Percentiles rank a stretch among this genome's conserved stretches.
phyloP scores from a whole-genome alignment of 2,113 vertebrate genomes.

The Hypanus sabinus region DNA sequence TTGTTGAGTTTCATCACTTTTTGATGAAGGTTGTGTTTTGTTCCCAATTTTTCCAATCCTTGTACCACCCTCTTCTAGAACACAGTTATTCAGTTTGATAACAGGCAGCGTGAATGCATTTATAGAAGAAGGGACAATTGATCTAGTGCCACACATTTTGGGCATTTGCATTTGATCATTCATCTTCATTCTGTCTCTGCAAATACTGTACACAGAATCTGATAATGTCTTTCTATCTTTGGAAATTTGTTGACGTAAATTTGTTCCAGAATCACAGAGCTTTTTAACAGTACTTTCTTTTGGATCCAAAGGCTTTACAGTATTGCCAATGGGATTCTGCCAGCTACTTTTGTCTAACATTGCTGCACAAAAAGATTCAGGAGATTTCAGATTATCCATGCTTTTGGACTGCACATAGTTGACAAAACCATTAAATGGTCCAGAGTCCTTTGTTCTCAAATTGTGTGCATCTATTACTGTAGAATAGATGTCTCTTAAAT shows the following conservation, averaged over 20 bases:
- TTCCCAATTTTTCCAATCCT: slow-evolving; percentile 45
- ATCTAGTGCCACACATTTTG: slow-evolving; percentile 66
- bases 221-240: slow-evolving; percentile 66
- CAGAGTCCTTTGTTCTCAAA: slow-evolving; percentile 72
- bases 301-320: slow-evolving; percentile 50
- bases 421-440: slow-evolving; percentile 79
- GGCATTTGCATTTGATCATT: slow-evolving; percentile 50
- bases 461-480: slow-evolving; percentile 93
- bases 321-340: slow-evolving; percentile 58
- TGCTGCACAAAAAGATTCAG: slow-evolving; percentile 58
- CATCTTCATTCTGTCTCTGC: slow-evolving; percentile 60
- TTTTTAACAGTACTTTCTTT: slow-evolving; percentile 44
- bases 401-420: slow-evolving; percentile 69
- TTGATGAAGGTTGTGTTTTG: slow-evolving; percentile 46
- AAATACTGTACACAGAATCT: slow-evolving; percentile 84
- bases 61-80: slow-evolving; percentile 53
- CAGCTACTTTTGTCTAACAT: slow-evolving; percentile 69
- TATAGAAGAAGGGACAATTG: slow-evolving; percentile 75
- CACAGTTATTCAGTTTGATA: slow-evolving; percentile 69
- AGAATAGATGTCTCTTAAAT: slow-evolving; percentile 91
- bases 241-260: slow-evolving; percentile 48
- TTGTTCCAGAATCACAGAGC: slow-evolving; percentile 50
- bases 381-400: slow-evolving; percentile 57
- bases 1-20: not conserved
- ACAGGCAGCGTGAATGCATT: slow-evolving; percentile 78